phyloP scores from a whole-genome alignment of 2,113 vertebrate species.

The Caranx melampygus region DNA sequence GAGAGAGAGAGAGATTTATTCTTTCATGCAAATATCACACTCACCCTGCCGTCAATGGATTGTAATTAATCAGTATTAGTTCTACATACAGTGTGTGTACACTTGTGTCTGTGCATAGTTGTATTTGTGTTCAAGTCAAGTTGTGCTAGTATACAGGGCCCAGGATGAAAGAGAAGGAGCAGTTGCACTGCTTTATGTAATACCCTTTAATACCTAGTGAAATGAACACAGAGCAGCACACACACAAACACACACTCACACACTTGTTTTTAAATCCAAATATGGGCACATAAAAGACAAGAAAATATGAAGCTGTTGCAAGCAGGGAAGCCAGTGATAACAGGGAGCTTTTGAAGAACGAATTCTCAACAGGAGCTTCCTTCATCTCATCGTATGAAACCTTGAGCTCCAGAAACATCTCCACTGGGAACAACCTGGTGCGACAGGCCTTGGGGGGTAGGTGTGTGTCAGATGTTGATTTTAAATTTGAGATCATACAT shows the following conservation, averaged over 20 bases:
- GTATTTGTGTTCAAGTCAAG: neutral
- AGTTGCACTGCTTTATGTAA: neutral
- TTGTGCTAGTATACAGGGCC: neutral
- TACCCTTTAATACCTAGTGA: conserved; percentile 4
- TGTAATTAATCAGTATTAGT: neutral
- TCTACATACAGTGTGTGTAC: neutral
- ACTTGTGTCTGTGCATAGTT: neutral
- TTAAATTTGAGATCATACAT: neutral
- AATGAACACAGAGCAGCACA: neutral
- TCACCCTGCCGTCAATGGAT: neutral
- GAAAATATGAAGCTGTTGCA: neutral
- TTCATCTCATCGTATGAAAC: conserved; percentile 24
- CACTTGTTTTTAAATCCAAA: neutral
- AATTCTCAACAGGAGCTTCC: conserved; percentile 20
- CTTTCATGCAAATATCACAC: conserved; percentile 9
- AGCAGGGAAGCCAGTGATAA: conserved; percentile 3
- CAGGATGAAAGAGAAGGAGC: neutral
- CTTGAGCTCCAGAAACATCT: conserved; percentile 27
- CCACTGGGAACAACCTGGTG: conserved; percentile 12
- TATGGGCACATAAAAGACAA: neutral
- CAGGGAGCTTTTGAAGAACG: neutral
- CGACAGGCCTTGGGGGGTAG: neutral
- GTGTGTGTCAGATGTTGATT: neutral
- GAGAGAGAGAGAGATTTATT: conserved; percentile 6
- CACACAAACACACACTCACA: neutral